Evolutionary conservation across 92 coral and sea anemone genomes (phyloP).

Genomic region (Chrysogorgia sp.): DNA sequence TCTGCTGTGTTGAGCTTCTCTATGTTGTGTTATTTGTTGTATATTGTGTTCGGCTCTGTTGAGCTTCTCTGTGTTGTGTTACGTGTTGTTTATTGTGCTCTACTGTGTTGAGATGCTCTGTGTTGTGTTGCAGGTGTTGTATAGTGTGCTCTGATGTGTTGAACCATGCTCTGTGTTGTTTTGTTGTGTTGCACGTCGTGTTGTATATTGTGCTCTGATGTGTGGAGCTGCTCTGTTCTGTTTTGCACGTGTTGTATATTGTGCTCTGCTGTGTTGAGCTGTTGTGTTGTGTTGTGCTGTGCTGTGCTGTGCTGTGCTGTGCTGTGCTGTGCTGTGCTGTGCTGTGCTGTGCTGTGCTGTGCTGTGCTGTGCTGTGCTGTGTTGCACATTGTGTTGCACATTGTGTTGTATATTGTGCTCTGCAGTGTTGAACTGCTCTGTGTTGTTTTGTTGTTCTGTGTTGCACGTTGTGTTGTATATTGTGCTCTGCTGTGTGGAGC

Average conservation of each 20-base stretch:
- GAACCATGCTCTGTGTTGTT: neutral
- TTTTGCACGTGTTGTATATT: neutral
- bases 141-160: too few relatives aligned
- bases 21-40: neutral
- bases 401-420: too few relatives aligned
- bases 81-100: neutral
- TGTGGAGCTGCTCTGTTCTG: neutral
- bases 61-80: neutral
- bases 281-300: constrained; percentile 1
- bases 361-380: constrained; percentile 3
- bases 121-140: neutral
- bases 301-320: constrained; percentile 3
- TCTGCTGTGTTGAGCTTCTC: neutral
- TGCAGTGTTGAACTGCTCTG: too few relatives aligned
- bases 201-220: neutral
- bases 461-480: too few relatives aligned
- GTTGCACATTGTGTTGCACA: too few relatives aligned
- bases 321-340: constrained; percentile 6
- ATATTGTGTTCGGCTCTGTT: neutral
- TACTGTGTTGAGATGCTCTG: too few relatives aligned
- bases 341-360: neutral
- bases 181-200: neutral
- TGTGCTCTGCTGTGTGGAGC: too few relatives aligned
- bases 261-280: neutral
- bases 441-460: too few relatives aligned